Evolutionary conservation across 2,113 vertebrate genomes (phyloP), one percentile per base, ranked within the genome.

Genomic region (Cranoglanis bouderius): DNA sequence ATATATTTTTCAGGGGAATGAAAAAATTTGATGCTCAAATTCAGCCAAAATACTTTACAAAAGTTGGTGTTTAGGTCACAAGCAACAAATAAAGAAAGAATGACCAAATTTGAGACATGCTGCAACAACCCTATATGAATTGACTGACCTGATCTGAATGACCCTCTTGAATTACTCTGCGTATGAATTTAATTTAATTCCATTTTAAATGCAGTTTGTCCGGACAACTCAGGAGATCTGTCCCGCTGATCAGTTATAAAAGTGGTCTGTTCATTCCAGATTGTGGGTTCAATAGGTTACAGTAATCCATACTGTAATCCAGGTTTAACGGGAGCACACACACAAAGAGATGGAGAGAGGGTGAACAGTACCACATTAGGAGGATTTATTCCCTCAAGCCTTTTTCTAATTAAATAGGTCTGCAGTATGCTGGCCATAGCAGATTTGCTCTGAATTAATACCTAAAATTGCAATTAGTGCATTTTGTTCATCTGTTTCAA

Each of bases 321-420:
- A 51, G 43, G 75, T 49, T 49, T 49, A 78, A 43, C 67, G 3
- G 18, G 53, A 4, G 3, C 8, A 5, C 72, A 29, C 4, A 51
- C 43, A 29, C 43, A 55, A 0, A 19, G 53, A 4, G 70, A 38
- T 7, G 19, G 14, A 59, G 26, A 77, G 82, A 85, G 49, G 51
- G 59, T 35, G 70, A 85, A 86, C 38, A 85, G 40, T 40, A 53
- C 18, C 40, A 21, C 51, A 88, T 85, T 88, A 85, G 61, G 38
- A 46, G 87, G 63, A 82, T 88, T 88, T 88, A 78, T 61, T 84
- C 46, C 82, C 32, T 82, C 49, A 84, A 86, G 78, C 75, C 57
- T 29, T 65, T 82, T 82, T 82, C 57, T 75, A 24, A 83, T 83
- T 86, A 90, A 86, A 53, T 86, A 24, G 87, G 80, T 90, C 87